Conservation (phyloP, 2,888 invertebrate species). For the Pandemis corylana region DNA sequence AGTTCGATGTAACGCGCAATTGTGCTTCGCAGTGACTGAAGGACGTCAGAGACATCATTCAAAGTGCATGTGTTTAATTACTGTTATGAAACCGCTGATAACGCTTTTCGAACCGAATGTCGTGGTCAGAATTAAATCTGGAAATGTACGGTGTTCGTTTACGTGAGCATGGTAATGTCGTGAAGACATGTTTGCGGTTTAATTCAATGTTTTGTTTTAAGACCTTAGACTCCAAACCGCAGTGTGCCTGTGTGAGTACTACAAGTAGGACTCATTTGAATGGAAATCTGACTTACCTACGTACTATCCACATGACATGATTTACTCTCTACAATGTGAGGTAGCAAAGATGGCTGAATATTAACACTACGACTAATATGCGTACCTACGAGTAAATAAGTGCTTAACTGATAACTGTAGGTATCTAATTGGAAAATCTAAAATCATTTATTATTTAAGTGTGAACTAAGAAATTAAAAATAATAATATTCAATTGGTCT, state of each 20-base stretch:
- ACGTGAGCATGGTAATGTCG: background rate
- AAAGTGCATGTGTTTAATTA: background rate
- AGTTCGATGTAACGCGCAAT: background rate
- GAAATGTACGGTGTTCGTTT: background rate
- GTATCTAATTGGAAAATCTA: too few relatives aligned
- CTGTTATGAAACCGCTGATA: background rate
- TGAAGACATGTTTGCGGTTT: background rate
- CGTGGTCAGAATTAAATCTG: background rate
- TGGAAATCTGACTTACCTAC: background rate
- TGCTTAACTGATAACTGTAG: too few relatives aligned
- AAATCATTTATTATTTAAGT: too few relatives aligned
- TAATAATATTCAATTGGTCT: too few relatives aligned
- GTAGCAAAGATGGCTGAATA: too few relatives aligned
- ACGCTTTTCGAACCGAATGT: background rate
- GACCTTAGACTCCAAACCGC: background rate
- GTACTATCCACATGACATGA: background rate
- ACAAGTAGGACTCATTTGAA: background rate
- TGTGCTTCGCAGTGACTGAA: background rate
- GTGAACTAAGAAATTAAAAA: too few relatives aligned
- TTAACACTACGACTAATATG: too few relatives aligned
- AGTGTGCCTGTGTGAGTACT: background rate
- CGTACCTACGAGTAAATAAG: too few relatives aligned
- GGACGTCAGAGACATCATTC: background rate
- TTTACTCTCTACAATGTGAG: background rate
- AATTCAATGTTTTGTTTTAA: background rate